phyloP scores from a whole-genome alignment of 2,797 vertebrate species.

The Onychomys arenicola region DNA sequence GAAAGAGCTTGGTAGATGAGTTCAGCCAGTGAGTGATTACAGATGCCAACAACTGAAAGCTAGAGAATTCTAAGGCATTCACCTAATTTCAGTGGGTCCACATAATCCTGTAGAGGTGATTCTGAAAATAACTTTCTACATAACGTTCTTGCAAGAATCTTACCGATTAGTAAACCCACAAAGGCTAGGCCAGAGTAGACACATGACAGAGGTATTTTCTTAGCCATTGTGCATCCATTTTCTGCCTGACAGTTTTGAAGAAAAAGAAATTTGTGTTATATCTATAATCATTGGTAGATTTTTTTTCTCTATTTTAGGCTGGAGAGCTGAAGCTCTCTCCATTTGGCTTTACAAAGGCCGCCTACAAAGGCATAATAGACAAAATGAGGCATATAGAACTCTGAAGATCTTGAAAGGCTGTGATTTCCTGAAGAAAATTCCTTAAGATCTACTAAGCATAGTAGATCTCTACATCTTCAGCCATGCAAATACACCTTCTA shows the following conservation, averaged over 20 bases:
- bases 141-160: conserved; percentile 17
- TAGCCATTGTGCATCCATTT: neutral
- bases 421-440: conserved; percentile 50
- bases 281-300: neutral
- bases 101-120: neutral
- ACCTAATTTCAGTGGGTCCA: neutral
- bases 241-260: neutral
- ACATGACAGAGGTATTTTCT: neutral
- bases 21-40: neutral
- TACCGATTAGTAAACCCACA: neutral
- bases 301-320: conserved; percentile 8
- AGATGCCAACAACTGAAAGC: neutral
- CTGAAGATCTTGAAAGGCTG: conserved; percentile 1
- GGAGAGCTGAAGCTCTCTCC: neutral
- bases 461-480: neutral
- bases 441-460: neutral
- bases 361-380: neutral
- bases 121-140: neutral
- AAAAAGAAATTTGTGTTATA: neutral
- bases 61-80: neutral
- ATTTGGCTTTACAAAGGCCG: conserved; percentile 26
- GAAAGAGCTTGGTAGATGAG: neutral
- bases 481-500: neutral
- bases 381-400: neutral
- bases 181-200: neutral